phyloP scores from a whole-genome alignment of 2,113 vertebrate species.

The Sylvietta virens region DNA sequence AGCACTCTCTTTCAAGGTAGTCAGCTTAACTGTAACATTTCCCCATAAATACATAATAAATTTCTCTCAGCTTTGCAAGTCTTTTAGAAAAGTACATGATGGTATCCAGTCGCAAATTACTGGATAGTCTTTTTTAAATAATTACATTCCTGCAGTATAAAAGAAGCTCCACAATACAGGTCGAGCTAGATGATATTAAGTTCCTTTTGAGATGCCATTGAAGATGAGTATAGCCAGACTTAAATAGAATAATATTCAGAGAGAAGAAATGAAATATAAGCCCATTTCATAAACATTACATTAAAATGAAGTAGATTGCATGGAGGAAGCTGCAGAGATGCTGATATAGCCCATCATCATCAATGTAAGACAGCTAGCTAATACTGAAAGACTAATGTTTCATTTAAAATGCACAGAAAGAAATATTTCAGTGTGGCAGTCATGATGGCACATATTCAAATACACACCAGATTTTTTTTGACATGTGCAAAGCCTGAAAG shows the following conservation, averaged over 20 bases:
- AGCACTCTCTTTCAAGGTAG: background rate
- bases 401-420: background rate
- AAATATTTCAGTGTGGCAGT: background rate
- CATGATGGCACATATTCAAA: background rate
- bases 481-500: background rate
- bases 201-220: conserved; percentile 18
- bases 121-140: conserved; percentile 8
- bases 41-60: conserved; percentile 6
- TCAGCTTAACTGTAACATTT: background rate
- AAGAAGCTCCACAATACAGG: background rate
- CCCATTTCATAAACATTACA: background rate
- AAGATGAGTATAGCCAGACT: background rate
- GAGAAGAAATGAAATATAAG: conserved; percentile 35
- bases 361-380: background rate
- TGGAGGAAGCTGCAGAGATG: background rate
- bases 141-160: background rate
- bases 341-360: background rate
- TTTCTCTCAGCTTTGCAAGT: background rate
- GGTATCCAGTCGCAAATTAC: conserved; percentile 4
- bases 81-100: background rate
- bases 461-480: background rate
- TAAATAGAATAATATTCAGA: background rate
- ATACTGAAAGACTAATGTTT: background rate
- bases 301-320: background rate
- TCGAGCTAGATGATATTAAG: background rate